Evolutionary conservation across 2,888 invertebrate species (phyloP).

Genomic region (Creontiades dilutus): DNA sequence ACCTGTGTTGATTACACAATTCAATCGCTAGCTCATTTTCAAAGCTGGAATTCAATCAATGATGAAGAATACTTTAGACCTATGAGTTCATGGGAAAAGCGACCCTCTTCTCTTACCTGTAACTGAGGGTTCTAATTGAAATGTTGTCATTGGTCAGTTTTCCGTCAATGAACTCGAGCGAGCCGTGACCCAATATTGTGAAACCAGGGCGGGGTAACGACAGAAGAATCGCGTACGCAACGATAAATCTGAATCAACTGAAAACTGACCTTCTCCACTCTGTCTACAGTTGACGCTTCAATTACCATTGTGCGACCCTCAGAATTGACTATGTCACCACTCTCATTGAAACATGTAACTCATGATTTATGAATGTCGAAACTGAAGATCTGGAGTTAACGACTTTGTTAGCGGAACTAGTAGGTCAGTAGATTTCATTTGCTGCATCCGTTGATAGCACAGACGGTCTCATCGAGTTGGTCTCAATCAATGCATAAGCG

Average conservation of each 20-base stretch:
- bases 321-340: not conserved
- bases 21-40: no score
- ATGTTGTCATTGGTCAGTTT: not conserved
- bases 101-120: no score
- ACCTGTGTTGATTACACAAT: no score
- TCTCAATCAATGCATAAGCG: no score
- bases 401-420: no score
- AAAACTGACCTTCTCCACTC: slow-evolving; percentile 31
- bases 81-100: no score
- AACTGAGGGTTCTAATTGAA: not conserved
- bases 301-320: not conserved
- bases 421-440: no score
- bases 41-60: no score
- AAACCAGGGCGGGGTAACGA: not conserved
- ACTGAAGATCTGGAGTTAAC: no score
- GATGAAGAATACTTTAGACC: no score
- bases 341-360: not conserved
- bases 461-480: no score
- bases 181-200: not conserved
- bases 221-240: not conserved
- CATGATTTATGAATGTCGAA: not conserved
- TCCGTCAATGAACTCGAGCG: not conserved
- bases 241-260: not conserved
- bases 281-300: not conserved
- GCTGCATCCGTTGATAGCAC: no score